Conservation (phyloP, 2,113 vertebrate genomes). For the Tringa solitaria region DNA sequence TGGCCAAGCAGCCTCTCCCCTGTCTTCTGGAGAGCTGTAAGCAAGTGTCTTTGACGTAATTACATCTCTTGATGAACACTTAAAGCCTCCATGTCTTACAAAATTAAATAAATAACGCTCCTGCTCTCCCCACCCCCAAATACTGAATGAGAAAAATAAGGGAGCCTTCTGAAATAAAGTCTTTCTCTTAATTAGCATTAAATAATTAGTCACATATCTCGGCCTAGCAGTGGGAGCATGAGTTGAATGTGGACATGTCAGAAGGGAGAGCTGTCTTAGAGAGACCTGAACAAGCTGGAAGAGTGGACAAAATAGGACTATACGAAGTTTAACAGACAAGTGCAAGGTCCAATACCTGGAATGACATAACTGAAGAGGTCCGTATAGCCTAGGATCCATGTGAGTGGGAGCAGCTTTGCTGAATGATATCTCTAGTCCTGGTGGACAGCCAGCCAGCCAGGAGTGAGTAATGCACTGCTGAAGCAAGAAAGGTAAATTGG, state of each 20-base stretch:
- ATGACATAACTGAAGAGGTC: neutral
- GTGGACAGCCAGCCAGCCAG: neutral
- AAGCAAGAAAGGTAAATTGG: neutral
- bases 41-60: neutral
- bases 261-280: neutral
- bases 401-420: neutral
- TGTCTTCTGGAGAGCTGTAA: neutral
- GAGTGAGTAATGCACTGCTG: neutral
- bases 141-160: neutral
- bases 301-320: neutral
- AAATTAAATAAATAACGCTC: neutral
- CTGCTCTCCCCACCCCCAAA: fast-evolving
- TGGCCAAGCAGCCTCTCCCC: neutral
- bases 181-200: neutral
- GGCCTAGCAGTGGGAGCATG: neutral
- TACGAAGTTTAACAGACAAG: neutral
- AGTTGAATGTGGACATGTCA: fast-evolving
- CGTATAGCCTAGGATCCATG: neutral
- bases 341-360: neutral
- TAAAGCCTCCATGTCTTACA: neutral
- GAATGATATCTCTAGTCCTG: neutral
- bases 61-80: neutral
- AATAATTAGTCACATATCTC: neutral
- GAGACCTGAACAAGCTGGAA: neutral
- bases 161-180: neutral